phyloP scores from a whole-genome alignment of 2,888 invertebrate species.

The Mystacides longicornis region DNA sequence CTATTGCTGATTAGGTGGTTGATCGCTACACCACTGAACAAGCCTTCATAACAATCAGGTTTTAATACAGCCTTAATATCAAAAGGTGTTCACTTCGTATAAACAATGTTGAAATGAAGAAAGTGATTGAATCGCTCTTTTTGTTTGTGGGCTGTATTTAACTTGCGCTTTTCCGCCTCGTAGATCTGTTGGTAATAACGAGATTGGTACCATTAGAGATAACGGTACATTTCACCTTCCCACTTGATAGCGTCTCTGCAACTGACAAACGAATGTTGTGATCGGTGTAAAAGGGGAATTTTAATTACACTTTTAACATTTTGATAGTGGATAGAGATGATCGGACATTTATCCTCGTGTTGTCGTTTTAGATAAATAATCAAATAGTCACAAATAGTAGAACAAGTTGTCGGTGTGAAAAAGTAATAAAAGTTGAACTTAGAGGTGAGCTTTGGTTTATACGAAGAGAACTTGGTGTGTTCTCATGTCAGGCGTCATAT shows the following conservation, averaged over 20 bases:
- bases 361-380: no score
- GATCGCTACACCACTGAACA: conserved; percentile 3
- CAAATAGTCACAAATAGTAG: background rate
- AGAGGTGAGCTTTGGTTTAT: background rate
- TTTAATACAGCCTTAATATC: background rate
- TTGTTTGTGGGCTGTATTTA: background rate
- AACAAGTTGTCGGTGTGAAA: background rate
- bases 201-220: conserved; percentile 14
- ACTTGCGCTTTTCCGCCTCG: conserved; percentile 4
- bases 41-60: background rate
- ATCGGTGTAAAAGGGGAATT: background rate
- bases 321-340: background rate
- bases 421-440: background rate
- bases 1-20: conserved; percentile 3
- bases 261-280: background rate
- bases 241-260: conserved; percentile 1
- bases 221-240: conserved; percentile 14
- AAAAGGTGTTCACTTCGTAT: background rate
- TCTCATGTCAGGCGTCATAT: no score
- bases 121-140: background rate
- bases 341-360: background rate
- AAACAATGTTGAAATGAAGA: background rate
- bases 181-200: conserved; percentile 1
- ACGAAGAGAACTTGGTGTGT: background rate
- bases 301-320: background rate